Evolutionary conservation across 1,140 invertebrate genomes (phyloP), one percentile per base, ranked within the genome.

Genomic region (Pentalonia nigronervosa): DNA sequence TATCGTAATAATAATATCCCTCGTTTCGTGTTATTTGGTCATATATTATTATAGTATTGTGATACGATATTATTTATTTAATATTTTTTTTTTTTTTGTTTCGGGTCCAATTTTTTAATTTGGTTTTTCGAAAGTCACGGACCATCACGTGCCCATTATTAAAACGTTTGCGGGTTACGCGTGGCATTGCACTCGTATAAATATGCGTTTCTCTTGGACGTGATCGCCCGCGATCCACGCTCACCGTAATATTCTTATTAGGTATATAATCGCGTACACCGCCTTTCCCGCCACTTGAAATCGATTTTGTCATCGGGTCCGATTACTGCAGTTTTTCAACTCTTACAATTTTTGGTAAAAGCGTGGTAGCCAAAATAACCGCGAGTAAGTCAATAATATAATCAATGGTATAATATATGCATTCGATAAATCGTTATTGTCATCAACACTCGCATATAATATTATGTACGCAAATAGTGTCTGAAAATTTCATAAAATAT

Each of bases 111-210:
- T n/a, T 17, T 76, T n/a, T 17, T 76, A n/a, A 76, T 76, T 76
- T 76, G 60, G 60, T 76, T 76, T 76, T 76, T 76, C 60, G 60
- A 76, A 76, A 76, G 60, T 30, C 60, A 76, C 60, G 60, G n/a
- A 76, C n/a, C 17, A 14, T 41, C n/a, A 76, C 60, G 60, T 76
- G 60, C 30, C 60, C 30, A n/a, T 76, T 67, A 67, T 67, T 76
- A 76, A 76, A 41, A 76, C 60, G 60, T 76, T 76, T n/a, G 30
- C 30, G 60, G 60, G 60, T 76, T 76, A 76, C 60, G 60, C 4
- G 4, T 41, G 4, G 4, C 4, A 41, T 41, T 41, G 41, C 41
- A 41, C 41, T 41, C 41, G 41, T 76, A 76, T 76, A 76, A 14
- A n/a, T 14, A 17, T 76, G 60, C 30, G 60, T 76, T 76, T 76